phyloP scores from a whole-genome alignment of 2,113 vertebrate genomes.

The Mionectes macconnelli region DNA sequence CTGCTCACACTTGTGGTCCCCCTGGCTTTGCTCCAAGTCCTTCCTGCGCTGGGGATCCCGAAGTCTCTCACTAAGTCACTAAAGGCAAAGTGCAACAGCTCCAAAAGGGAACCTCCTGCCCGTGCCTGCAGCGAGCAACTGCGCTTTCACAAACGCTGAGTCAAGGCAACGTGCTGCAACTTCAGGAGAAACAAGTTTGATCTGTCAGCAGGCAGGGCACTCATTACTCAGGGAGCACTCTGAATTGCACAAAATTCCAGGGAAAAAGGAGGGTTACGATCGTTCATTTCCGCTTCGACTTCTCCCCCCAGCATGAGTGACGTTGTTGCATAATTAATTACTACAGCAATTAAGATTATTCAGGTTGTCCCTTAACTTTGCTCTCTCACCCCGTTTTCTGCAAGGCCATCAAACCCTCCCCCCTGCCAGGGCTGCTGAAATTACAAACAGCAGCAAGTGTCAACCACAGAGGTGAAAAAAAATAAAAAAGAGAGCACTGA shows the following conservation, averaged over 20 bases:
- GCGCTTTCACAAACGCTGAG: not conserved
- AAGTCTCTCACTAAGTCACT: not conserved
- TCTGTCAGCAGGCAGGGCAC: not conserved
- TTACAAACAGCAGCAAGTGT: slow-evolving; percentile 13
- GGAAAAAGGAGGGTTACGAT: not conserved
- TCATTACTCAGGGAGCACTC: not conserved
- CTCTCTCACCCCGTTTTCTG: not conserved
- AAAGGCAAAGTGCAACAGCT: not conserved
- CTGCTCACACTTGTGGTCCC: not conserved
- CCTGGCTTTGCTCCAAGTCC: not conserved
- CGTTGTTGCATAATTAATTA: not conserved
- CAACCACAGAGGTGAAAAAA: not conserved
- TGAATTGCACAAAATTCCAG: not conserved
- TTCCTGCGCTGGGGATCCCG: not conserved
- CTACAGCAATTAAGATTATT: not conserved
- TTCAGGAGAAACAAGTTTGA: not conserved
- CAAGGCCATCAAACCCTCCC: not conserved
- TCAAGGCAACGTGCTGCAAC: not conserved
- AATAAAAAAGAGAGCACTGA: not conserved
- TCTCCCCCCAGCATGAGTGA: not conserved
- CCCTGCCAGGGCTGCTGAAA: not conserved
- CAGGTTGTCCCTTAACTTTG: not conserved
- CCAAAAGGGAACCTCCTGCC: not conserved
- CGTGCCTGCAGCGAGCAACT: not conserved
- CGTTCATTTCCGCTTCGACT: rapidly evolving